A percentile compares a stretch with the other conserved stretches of the same genome.
phyloP scores from a whole-genome alignment of 2,888 invertebrate species.

The Lysandra bellargus region DNA sequence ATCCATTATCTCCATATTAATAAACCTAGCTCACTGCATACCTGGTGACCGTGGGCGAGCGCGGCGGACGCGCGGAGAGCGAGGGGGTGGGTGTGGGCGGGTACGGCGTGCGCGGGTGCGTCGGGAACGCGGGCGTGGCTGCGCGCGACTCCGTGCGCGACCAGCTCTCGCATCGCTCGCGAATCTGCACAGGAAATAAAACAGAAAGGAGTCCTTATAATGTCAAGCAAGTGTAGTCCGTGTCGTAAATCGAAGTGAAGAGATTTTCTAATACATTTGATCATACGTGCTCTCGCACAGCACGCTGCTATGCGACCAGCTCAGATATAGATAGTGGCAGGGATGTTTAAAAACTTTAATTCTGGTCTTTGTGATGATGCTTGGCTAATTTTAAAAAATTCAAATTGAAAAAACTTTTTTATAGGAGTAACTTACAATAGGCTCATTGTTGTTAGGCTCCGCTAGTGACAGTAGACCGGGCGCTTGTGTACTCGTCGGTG shows the following conservation, averaged over 20 bases:
- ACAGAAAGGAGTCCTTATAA: neutral
- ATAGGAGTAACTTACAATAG: conserved; percentile 53
- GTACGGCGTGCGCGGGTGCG: conserved; percentile 93
- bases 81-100: conserved; percentile 87
- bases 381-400: neutral
- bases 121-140: conserved; percentile 96
- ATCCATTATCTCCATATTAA: neutral
- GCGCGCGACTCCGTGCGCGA: conserved; percentile 86
- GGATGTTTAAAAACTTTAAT: no score
- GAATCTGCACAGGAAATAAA: conserved; percentile 48
- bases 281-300: no score
- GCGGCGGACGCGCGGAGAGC: conserved; percentile 86
- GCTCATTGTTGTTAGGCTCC: conserved; percentile 61
- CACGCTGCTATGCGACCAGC: no score
- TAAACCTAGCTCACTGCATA: conserved; percentile 38
- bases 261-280: no score
- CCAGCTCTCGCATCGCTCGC: conserved; percentile 85
- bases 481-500: conserved; percentile 62
- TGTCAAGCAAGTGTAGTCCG: no score
- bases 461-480: conserved; percentile 73
- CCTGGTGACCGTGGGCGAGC: conserved; percentile 84
- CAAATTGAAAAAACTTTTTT: neutral
- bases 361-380: no score
- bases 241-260: no score
- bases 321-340: no score